These are phyloP conservation scores for Zoanthus sociatus DNA, from an alignment of 92 coral and sea anemone species.

Conservation along the genomic window DNA sequence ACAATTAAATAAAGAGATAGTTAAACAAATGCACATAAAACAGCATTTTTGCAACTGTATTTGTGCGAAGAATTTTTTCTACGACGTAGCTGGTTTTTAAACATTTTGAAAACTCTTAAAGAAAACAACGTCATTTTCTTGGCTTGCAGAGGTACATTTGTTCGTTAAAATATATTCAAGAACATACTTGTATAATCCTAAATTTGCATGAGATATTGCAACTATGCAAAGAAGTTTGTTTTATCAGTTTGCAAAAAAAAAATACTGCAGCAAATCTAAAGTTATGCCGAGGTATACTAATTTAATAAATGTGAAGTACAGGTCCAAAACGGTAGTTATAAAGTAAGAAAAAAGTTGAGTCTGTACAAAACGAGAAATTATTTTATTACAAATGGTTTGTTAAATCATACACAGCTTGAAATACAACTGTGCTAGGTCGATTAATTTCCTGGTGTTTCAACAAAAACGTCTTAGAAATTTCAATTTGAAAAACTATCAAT, in stretches of 20 bases:
- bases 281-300: neutral
- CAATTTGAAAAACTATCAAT: too few species aligned
- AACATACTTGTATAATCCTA: neutral
- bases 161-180: neutral
- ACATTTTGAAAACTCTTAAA: neutral
- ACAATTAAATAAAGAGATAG: neutral
- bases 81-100: neutral
- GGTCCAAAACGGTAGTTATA: neutral
- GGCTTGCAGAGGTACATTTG: neutral
- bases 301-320: neutral
- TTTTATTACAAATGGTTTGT: neutral
- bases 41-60: neutral
- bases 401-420: neutral
- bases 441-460: neutral
- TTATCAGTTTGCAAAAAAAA: neutral
- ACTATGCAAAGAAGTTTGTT: neutral
- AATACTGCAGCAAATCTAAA: neutral
- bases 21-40: neutral
- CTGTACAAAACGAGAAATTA: neutral
- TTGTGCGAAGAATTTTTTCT: neutral
- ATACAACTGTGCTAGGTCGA: neutral
- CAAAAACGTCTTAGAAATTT: too few species aligned
- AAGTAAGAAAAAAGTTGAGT: neutral
- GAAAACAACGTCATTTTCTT: neutral
- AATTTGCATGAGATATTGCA: neutral